Conservation (phyloP, 2,113 vertebrate species). For the Seriola quinqueradiata region DNA sequence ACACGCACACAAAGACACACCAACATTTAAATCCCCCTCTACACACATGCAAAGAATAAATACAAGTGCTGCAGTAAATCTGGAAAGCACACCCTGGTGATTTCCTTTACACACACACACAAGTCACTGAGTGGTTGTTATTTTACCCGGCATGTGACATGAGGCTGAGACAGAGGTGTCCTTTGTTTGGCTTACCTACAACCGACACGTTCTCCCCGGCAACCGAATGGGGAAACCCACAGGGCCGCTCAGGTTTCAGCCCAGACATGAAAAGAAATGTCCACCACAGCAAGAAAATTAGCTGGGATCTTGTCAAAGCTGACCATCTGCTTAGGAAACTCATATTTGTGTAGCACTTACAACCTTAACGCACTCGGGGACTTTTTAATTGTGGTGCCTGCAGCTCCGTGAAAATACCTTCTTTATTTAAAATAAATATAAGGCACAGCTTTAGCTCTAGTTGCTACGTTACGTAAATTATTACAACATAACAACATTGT, state of each 20-base stretch:
- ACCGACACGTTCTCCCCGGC: slow-evolving; percentile 53
- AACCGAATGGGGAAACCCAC: slow-evolving; percentile 48
- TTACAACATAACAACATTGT: neutral
- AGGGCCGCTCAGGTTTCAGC: slow-evolving; percentile 64
- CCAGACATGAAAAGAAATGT: slow-evolving; percentile 75
- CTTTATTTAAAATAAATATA: neutral
- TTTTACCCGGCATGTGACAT: slow-evolving; percentile 74
- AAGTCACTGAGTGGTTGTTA: slow-evolving; percentile 60
- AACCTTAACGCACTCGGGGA: neutral
- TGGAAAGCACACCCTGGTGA: slow-evolving; percentile 27
- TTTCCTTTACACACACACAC: slow-evolving; percentile 42
- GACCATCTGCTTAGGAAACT: slow-evolving; percentile 54
- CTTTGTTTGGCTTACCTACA: slow-evolving; percentile 73
- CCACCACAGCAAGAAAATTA: slow-evolving; percentile 66
- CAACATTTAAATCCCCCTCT: slow-evolving; percentile 16
- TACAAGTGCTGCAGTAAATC: slow-evolving; percentile 52
- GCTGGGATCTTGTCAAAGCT: slow-evolving; percentile 29
- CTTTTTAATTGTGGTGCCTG: neutral
- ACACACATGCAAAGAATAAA: slow-evolving; percentile 45
- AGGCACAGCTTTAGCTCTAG: neutral
- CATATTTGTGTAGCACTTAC: slow-evolving; percentile 19
- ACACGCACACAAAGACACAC: slow-evolving; percentile 23
- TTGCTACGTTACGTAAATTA: neutral
- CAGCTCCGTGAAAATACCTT: neutral
- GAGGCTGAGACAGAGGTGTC: slow-evolving; percentile 72